Evolutionary conservation across 2,888 invertebrate genomes (phyloP).

Genomic region (Watsonalla cultraria): DNA sequence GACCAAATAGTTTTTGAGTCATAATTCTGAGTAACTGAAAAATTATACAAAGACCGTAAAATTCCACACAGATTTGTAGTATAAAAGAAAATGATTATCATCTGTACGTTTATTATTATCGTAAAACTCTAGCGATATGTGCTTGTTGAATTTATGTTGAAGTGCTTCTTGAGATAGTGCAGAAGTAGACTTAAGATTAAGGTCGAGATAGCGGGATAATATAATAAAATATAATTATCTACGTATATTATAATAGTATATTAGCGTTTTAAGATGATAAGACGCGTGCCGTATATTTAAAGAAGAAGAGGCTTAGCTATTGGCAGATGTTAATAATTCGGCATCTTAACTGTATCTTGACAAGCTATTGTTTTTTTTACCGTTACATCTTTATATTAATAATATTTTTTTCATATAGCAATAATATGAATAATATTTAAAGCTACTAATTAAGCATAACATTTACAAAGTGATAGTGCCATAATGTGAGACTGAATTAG

Average conservation of each 20-base stretch:
- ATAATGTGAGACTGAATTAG: slow-evolving; percentile 20
- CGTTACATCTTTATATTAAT: too few species aligned
- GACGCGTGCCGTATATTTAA: too few species aligned
- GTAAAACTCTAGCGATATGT: too few species aligned
- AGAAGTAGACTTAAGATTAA: not conserved
- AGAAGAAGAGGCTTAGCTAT: too few species aligned
- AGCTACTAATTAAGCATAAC: not conserved
- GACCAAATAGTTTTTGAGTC: not conserved
- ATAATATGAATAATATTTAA: too few species aligned
- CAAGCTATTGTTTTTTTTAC: too few species aligned
- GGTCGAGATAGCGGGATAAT: not conserved
- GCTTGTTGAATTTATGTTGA: too few species aligned
- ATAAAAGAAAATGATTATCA: not conserved
- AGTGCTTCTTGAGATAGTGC: not conserved
- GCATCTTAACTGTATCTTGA: too few species aligned
- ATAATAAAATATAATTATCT: not conserved
- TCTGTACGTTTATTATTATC: not conserved
- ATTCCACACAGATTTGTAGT: not conserved
- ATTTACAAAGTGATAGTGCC: slow-evolving; percentile 10
- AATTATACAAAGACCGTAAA: not conserved
- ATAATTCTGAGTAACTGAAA: not conserved
- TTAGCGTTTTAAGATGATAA: too few species aligned
- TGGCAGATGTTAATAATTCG: too few species aligned
- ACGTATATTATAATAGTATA: too few species aligned
- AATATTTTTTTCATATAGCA: too few species aligned